These are phyloP conservation scores for Lordiphosa clarofinis DNA, from an alignment of 1,140 invertebrate genomes.

Conservation along the genomic window DNA sequence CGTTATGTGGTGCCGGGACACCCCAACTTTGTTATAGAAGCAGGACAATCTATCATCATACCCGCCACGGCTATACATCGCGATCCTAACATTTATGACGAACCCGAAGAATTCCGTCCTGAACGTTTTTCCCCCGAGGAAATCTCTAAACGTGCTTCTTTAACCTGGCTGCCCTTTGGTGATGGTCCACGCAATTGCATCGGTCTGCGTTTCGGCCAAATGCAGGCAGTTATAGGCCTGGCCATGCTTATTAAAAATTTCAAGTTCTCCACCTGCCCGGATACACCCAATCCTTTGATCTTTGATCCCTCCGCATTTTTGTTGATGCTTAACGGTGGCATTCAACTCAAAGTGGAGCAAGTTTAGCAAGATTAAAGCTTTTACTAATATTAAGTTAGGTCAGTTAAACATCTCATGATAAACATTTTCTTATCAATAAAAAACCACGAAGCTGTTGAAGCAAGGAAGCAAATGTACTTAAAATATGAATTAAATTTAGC, in stretches of 20 bases:
- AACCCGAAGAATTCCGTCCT: slow-evolving; percentile 83
- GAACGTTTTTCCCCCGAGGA: slow-evolving; percentile 81
- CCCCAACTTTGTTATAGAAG: slow-evolving; percentile 81
- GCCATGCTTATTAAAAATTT: slow-evolving; percentile 74
- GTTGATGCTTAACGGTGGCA: slow-evolving; percentile 20
- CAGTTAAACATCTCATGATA: too few relatives aligned
- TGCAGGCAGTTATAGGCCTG: slow-evolving; percentile 79
- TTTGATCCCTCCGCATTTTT: slow-evolving; percentile 34
- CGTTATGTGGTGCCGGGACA: slow-evolving; percentile 83
- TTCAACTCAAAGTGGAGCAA: slow-evolving; percentile 37
- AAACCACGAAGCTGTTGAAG: too few relatives aligned
- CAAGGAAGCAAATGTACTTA: too few relatives aligned
- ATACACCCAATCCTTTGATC: slow-evolving; percentile 39
- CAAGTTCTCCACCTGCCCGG: slow-evolving; percentile 52
- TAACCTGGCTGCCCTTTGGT: slow-evolving; percentile 84
- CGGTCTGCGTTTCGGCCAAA: slow-evolving; percentile 79
- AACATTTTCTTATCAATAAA: too few relatives aligned
- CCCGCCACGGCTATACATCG: slow-evolving; percentile 83
- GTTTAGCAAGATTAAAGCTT: slow-evolving; percentile 5
- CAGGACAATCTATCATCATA: slow-evolving; percentile 83
- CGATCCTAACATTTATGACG: slow-evolving; percentile 81
- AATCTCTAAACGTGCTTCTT: slow-evolving; percentile 73
- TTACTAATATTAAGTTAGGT: too few relatives aligned
- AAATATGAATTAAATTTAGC: too few relatives aligned
- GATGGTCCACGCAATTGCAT: slow-evolving; percentile 81